phyloP scores from a whole-genome alignment of 2,797 vertebrate species.

The Sparus aurata region DNA sequence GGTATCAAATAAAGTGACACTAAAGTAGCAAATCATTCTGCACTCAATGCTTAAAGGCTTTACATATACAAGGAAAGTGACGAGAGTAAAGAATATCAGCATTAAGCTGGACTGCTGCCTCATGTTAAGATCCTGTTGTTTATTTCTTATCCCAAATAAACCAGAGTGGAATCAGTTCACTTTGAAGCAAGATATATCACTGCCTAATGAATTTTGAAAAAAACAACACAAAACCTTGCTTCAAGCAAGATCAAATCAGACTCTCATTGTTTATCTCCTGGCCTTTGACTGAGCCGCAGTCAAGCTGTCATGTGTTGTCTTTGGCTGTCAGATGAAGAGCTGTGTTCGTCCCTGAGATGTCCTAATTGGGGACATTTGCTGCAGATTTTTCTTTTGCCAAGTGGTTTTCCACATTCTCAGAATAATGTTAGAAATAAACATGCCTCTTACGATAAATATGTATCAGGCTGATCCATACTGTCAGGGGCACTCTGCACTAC shows the following conservation, averaged over 20 bases:
- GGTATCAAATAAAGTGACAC: no score
- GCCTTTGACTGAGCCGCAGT: background rate
- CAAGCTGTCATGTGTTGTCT: background rate
- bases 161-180: background rate
- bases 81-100: no score
- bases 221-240: background rate
- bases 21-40: background rate
- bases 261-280: no score
- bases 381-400: background rate
- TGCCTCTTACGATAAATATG: background rate
- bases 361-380: background rate
- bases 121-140: no score
- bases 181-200: background rate
- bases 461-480: background rate
- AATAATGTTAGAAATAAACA: background rate
- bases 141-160: no score
- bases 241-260: no score
- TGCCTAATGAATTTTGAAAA: background rate
- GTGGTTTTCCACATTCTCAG: background rate
- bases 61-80: no score
- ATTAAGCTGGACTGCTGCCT: no score
- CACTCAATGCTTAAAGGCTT: background rate
- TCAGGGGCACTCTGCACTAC: background rate
- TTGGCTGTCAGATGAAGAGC: background rate
- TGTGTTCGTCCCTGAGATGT: background rate